Evolutionary conservation across 2,113 vertebrate species (phyloP), one percentile per base, ranked within the genome.

Genomic region (Carassius gibelio): DNA sequence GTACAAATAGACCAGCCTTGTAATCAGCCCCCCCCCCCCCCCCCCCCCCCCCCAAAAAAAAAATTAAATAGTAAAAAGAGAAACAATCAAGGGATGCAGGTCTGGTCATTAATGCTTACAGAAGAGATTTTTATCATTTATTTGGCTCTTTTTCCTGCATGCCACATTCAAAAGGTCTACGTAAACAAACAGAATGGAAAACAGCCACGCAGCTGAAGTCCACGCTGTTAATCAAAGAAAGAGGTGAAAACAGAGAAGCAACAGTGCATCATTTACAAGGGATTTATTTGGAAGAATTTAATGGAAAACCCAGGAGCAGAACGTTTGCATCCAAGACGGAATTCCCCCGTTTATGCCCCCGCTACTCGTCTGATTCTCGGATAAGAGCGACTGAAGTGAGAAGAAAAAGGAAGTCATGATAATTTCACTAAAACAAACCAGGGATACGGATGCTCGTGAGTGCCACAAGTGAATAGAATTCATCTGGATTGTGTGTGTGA

Each of bases 11-110:
- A n/a, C n/a, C n/a, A n/a, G n/a, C n/a, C n/a, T n/a, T n/a, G n/a
- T n/a, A n/a, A n/a, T n/a, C n/a, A n/a, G n/a, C n/a, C n/a, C n/a
- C n/a, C n/a, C n/a, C n/a, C n/a, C n/a, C n/a, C n/a, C n/a, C n/a
- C n/a, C n/a, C n/a, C n/a, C n/a, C n/a, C n/a, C n/a, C n/a, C n/a
- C n/a, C n/a, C n/a, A n/a, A 26, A 26, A 26, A 26, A 26, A 26
- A 26, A 26, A 1, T 26, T 26, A 26, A 26, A 26, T 55, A 23
- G 75, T 83, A 23, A 64, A 68, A 84, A 10, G 74, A 38, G 62
- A 81, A 87, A 88, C 87, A 88, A 88, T 85, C 72, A 75, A 71
- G 83, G 85, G 81, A 87, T 88, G 81, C 84, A 81, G 62, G 71
- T 81, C 69, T 52, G 75, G 66, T 77, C 75, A 85, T 76, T 81